Evolutionary conservation across 2,113 vertebrate genomes (phyloP), one percentile per base, ranked within the genome.

Genomic region (Marcusenius ussheri): DNA sequence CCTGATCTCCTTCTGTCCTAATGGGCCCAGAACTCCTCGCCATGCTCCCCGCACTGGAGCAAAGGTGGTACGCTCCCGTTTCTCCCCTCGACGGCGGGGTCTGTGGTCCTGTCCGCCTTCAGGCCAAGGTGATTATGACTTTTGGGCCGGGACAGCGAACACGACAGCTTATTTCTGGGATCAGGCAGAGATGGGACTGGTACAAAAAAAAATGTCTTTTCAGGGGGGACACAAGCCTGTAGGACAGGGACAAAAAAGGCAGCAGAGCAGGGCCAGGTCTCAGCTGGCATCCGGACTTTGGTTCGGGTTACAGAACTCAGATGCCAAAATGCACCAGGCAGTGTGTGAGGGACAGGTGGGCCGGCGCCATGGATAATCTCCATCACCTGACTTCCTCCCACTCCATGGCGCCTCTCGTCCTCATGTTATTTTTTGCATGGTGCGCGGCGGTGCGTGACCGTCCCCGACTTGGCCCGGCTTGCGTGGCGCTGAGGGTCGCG

Each of bases 91-190:
- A 35, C 35, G 6, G 35, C 15, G 74, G 35, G 17, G 35, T 42
- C 35, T 80, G 74, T 80, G 74, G 74, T 80, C 74, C 35, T 17
- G 15, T 42, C 74, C 74, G 35, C 74, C 74, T 80, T 39, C 74
- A 80, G 62, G 74, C 74, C 74, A 80, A 80, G 74, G 74, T 80
- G 74, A 80, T 80, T 80, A 80, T 80, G 74, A 80, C 74, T 80
- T 80, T 80, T 42, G 35, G 74, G 74, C 74, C 6, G 35, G 74
- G 31, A 80, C 74, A 80, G 74, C 15, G 31, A 80, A 80, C 74
- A 80, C 35, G 15, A 80, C 74, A 35, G 35, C 74, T 80, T 80
- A 80, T 80, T 80, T 80, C 35, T 80, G 74, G 74, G 31, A 80
- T 80, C 35, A 42, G 31, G 74, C 74, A 80, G 74, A 80, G 74